Conservation (phyloP, 2,888 invertebrate species). For the Hydrotaea cyrtoneurina region DNA sequence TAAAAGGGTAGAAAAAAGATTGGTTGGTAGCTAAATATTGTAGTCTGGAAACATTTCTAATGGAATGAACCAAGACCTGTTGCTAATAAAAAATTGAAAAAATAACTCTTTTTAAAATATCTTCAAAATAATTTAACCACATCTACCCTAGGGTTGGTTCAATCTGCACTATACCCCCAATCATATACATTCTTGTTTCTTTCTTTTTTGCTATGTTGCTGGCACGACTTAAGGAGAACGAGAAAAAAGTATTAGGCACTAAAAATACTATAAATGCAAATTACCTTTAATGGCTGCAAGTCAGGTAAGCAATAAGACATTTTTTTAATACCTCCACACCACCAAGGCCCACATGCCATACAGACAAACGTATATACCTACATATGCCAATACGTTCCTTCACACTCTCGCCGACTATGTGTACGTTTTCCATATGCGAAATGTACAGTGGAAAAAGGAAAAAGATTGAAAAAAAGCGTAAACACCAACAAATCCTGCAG, state of each 20-base stretch:
- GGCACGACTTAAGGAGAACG: background rate
- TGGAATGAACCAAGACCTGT: no score
- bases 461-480: background rate
- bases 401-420: background rate
- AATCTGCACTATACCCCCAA: background rate
- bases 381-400: background rate
- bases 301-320: slow-evolving; percentile 63
- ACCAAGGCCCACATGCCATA: slow-evolving; percentile 8
- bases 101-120: background rate
- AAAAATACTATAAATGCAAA: slow-evolving; percentile 69
- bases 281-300: slow-evolving; percentile 70
- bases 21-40: no score
- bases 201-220: background rate
- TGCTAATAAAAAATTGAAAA: no score
- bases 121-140: background rate
- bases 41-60: no score
- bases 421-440: background rate
- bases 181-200: background rate
- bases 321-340: slow-evolving; percentile 40
- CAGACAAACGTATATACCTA: background rate
- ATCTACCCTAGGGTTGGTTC: slow-evolving; percentile 11
- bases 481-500: slow-evolving; percentile 19
- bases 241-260: slow-evolving; percentile 26
- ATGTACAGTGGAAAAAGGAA: background rate
- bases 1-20: no score